Conservation (phyloP, 2,797 vertebrate genomes). For the Thalassophryne amazonica region DNA sequence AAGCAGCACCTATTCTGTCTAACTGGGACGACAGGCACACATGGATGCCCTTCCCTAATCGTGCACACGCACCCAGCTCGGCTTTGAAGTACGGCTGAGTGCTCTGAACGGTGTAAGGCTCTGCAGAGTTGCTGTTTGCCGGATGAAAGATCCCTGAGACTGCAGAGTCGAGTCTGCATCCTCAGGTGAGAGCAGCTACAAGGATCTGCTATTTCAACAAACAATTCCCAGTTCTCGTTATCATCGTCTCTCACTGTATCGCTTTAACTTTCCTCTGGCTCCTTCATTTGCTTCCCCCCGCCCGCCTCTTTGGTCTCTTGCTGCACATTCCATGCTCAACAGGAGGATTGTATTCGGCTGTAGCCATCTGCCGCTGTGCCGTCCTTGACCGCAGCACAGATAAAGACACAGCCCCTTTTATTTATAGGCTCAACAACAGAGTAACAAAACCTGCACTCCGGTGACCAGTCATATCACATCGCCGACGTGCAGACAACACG, state of each 20-base stretch:
- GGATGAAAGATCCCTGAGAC: constrained; percentile 61
- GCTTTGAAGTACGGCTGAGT: constrained; percentile 60
- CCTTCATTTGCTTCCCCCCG: background rate
- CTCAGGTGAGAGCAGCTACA: constrained; percentile 58
- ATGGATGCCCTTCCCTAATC: constrained; percentile 14
- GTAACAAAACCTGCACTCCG: background rate
- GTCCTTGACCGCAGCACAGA: constrained; percentile 59
- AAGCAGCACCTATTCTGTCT: constrained; percentile 13
- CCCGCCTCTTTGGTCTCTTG: constrained; percentile 11
- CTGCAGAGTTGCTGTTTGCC: constrained; percentile 50
- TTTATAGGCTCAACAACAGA: constrained; percentile 20
- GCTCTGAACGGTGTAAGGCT: constrained; percentile 39
- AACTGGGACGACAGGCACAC: constrained; percentile 41
- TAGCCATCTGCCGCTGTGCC: constrained; percentile 42
- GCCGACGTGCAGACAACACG: background rate
- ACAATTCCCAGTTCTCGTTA: constrained; percentile 22
- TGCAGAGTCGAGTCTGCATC: constrained; percentile 43
- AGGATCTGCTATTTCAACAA: constrained; percentile 51
- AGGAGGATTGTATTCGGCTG: constrained; percentile 46
- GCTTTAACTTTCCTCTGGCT: constrained; percentile 1
- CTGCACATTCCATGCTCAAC: constrained; percentile 44
- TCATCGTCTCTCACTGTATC: constrained; percentile 11
- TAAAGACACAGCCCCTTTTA: constrained; percentile 22
- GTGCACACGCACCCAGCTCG: constrained; percentile 24
- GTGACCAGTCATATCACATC: background rate